Evolutionary conservation across 2,113 vertebrate species (phyloP).

Genomic region (Larimichthys polyactis): DNA sequence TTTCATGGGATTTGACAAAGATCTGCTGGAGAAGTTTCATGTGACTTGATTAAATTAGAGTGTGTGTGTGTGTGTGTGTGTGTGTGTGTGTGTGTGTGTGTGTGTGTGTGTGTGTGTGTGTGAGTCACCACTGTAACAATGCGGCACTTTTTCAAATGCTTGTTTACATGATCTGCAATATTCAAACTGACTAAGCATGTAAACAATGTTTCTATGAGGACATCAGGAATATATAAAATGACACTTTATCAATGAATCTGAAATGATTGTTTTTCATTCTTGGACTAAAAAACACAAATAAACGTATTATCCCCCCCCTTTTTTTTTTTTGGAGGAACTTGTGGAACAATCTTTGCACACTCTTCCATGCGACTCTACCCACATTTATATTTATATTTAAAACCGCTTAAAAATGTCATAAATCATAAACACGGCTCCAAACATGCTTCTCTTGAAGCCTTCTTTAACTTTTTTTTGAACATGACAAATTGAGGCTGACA

Average conservation of each 20-base stretch:
- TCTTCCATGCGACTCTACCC: background rate
- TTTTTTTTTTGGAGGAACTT: too few relatives aligned
- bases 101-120: background rate
- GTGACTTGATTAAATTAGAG: background rate
- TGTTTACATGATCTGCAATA: background rate
- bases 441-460: background rate
- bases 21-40: conserved; percentile 6
- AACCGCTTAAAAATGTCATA: too few relatives aligned
- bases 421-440: background rate
- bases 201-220: too few relatives aligned
- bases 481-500: background rate
- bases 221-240: too few relatives aligned
- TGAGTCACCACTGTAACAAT: background rate
- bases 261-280: background rate
- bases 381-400: background rate
- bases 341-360: background rate
- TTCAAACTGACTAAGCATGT: too few relatives aligned
- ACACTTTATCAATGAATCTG: background rate
- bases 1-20: conserved; percentile 48
- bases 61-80: background rate
- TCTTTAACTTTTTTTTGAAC: background rate
- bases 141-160: background rate
- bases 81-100: too few relatives aligned
- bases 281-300: background rate
- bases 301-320: background rate